phyloP scores from a whole-genome alignment of 2,113 vertebrate genomes.

The Podilymbus podiceps region DNA sequence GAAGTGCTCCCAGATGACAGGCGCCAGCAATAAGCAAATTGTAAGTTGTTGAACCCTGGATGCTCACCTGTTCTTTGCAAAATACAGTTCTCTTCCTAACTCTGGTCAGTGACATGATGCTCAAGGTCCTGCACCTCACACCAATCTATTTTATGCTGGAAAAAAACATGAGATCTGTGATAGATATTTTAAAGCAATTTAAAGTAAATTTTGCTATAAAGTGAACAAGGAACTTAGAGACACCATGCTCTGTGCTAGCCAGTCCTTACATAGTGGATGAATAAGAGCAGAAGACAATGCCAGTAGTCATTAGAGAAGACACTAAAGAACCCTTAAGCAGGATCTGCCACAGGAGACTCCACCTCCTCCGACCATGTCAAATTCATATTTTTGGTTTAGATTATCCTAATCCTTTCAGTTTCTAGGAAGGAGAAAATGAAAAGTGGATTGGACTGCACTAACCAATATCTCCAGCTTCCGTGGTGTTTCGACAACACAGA shows the following conservation, averaged over 20 bases:
- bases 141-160: not conserved
- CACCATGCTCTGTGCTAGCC: not conserved
- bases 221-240: not conserved
- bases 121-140: not conserved
- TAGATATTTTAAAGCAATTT: not conserved
- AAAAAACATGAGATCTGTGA: not conserved
- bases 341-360: not conserved
- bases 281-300: not conserved
- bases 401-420: not conserved
- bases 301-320: not conserved
- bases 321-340: not conserved
- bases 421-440: not conserved
- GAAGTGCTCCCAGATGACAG: not conserved
- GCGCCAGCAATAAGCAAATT: not conserved
- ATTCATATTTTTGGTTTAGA: not conserved
- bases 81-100: not conserved
- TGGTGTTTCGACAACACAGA: not conserved
- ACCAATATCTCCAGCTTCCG: not conserved
- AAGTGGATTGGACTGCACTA: not conserved
- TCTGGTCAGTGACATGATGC: not conserved
- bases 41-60: not conserved
- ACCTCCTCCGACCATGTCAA: not conserved
- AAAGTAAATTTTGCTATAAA: not conserved
- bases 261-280: accelerated
- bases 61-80: not conserved